Evolutionary conservation across 2,113 vertebrate species (phyloP), one percentile per base, ranked within the genome.

Genomic region (Mionectes macconnelli): DNA sequence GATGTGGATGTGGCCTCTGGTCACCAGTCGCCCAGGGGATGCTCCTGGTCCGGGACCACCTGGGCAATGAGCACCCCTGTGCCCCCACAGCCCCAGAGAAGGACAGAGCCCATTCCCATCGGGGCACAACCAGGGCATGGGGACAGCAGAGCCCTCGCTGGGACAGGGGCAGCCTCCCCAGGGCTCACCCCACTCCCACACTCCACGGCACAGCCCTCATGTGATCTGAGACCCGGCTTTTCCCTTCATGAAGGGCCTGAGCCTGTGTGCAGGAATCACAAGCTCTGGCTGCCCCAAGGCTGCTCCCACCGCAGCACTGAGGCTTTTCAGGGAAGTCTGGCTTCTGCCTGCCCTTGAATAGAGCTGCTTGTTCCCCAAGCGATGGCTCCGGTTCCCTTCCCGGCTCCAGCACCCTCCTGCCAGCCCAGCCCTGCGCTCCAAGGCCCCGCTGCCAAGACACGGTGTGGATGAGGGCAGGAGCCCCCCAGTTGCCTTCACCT

Each of bases 31-130:
- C 30, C 24, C 5, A 0, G 4, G 44, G 39, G 59, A 23, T 60
- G 78, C 59, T 69, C 14, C 78, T 9, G 64, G 8, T 7, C 35
- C 5, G 4, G 59, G 14, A 33, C 6, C 31, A 22, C 22, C 53
- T 4, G 25, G 42, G 37, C 73, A 12, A n/a, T 4, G 49, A 30
- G 24, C 28, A 33, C 21, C 25, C 42, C 25, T 5, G 64, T 14
- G 53, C 17, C 8, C 47, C 12, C 44, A 12, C n/a, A 39, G 59
- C 53, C 40, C 37, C 68, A 5, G 14, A 20, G 83, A 33, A 2
- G 0, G 14, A 35, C 3, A 4, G 56, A 47, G 3, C 56, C 52
- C 1, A 0, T 31, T 7, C 31, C 25, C 22, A 1, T 8, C 0
- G 2, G 68, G 74, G 45, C 66, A 63, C 11, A 53, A 23, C 24